A percentile compares a stretch with the other conserved stretches of the same genome.
Conservation (phyloP, 1,140 invertebrate genomes). For the Ladona fulva region DNA sequence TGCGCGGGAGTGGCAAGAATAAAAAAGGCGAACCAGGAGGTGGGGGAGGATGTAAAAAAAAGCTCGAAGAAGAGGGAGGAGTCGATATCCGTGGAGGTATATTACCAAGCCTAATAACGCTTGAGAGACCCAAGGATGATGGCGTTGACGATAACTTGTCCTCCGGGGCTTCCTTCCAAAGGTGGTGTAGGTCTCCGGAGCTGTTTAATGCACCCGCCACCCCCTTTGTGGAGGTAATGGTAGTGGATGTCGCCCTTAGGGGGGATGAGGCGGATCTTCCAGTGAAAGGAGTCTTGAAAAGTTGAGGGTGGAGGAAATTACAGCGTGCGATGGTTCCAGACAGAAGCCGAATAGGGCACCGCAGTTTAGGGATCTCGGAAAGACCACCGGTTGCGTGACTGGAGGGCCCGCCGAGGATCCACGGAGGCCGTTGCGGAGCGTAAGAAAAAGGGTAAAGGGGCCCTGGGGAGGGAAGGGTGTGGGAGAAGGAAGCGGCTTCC, state of each 20-base stretch:
- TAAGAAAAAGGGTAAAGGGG: too few species aligned
- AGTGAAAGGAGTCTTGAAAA: neutral
- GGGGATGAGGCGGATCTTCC: too few species aligned
- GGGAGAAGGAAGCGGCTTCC: neutral
- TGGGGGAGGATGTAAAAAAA: neutral
- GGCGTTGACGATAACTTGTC: neutral
- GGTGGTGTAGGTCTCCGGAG: too few species aligned
- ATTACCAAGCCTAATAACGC: slow-evolving; percentile 1
- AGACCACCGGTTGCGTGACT: neutral
- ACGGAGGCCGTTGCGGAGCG: neutral
- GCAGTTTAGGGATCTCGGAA: neutral
- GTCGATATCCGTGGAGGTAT: neutral
- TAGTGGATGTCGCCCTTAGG: too few species aligned
- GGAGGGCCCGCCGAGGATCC: neutral
- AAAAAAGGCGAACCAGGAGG: neutral
- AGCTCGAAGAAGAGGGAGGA: neutral
- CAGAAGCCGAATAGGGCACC: neutral
- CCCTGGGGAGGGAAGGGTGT: neutral
- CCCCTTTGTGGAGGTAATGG: too few species aligned
- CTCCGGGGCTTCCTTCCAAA: neutral
- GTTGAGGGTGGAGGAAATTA: neutral
- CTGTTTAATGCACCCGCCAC: too few species aligned
- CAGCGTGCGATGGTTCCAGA: neutral
- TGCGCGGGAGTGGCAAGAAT: neutral
- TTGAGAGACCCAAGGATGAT: neutral